Evolutionary conservation across 53 echinoderm and acorn worm genomes (phyloP).

Genomic region (Echinarachnius parma): DNA sequence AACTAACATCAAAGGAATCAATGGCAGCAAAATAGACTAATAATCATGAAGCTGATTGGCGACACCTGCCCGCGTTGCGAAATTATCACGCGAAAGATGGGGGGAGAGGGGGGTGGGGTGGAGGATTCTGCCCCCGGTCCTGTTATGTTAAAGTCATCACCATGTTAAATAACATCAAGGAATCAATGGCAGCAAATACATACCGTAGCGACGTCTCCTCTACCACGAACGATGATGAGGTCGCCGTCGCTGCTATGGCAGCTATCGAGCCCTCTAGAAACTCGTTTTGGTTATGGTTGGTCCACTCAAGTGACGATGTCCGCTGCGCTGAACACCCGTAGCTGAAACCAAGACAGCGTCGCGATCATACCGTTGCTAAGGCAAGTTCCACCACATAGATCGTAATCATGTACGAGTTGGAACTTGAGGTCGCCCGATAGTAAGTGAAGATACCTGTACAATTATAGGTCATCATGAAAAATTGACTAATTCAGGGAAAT

Average conservation of each 20-base stretch:
- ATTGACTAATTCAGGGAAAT: too few relatives aligned
- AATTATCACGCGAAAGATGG: too few relatives aligned
- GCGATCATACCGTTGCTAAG: constrained; percentile 31
- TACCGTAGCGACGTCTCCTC: constrained; percentile 16
- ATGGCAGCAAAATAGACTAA: too few relatives aligned
- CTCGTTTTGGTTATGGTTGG: constrained; percentile 4
- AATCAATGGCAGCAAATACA: too few relatives aligned
- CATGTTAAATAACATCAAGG: too few relatives aligned
- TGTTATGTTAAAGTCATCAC: too few relatives aligned
- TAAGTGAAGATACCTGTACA: constrained; percentile 13
- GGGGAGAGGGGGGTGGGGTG: too few relatives aligned
- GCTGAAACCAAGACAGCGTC: neutral
- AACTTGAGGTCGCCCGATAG: constrained; percentile 11
- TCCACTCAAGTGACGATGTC: constrained; percentile 20
- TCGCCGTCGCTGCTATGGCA: constrained; percentile 10
- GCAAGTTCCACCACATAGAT: neutral
- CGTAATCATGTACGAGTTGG: constrained; percentile 5
- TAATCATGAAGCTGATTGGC: too few relatives aligned
- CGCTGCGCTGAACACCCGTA: constrained; percentile 15
- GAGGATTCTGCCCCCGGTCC: too few relatives aligned
- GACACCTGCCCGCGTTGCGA: too few relatives aligned
- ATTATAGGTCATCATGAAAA: too few relatives aligned
- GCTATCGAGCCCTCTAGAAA: neutral
- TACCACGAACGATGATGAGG: neutral
- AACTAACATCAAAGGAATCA: too few relatives aligned